Conservation (phyloP, 2,797 vertebrate species). For the Dromococcyx pavoninus region DNA sequence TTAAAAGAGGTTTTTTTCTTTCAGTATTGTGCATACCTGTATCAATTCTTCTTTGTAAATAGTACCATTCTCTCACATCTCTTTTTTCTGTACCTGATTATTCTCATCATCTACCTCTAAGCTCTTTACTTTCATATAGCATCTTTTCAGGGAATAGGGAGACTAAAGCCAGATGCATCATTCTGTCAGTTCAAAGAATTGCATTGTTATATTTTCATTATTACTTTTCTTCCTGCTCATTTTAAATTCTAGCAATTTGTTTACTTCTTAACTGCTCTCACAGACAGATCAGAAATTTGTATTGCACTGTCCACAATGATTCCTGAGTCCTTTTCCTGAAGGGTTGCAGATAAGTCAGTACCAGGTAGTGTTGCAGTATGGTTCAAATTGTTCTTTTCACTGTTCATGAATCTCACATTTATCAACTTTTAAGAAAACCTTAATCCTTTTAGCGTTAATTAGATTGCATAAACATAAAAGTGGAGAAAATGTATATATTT, state of each 20-base stretch:
- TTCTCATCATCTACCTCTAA: neutral
- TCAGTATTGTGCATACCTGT: neutral
- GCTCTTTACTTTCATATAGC: neutral
- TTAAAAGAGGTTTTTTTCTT: neutral
- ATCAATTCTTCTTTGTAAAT: neutral
- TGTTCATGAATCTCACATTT: slow-evolving; percentile 15
- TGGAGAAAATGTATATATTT: neutral
- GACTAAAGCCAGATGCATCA: neutral
- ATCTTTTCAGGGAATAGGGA: neutral
- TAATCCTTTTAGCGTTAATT: neutral
- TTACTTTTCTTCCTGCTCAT: neutral
- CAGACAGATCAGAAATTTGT: neutral
- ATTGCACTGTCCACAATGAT: neutral
- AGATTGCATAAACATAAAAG: neutral
- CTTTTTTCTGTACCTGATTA: neutral
- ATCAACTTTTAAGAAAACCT: neutral
- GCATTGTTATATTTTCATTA: neutral
- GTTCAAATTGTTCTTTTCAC: slow-evolving; percentile 4
- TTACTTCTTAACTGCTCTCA: slow-evolving; percentile 4
- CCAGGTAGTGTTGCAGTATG: neutral
- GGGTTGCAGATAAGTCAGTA: slow-evolving; percentile 22
- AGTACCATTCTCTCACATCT: neutral
- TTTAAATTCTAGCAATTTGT: neutral
- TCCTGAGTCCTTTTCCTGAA: slow-evolving; percentile 4
- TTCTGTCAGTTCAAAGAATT: neutral